Conservation (phyloP, 2,888 invertebrate genomes). For the Tholera decimalis region DNA sequence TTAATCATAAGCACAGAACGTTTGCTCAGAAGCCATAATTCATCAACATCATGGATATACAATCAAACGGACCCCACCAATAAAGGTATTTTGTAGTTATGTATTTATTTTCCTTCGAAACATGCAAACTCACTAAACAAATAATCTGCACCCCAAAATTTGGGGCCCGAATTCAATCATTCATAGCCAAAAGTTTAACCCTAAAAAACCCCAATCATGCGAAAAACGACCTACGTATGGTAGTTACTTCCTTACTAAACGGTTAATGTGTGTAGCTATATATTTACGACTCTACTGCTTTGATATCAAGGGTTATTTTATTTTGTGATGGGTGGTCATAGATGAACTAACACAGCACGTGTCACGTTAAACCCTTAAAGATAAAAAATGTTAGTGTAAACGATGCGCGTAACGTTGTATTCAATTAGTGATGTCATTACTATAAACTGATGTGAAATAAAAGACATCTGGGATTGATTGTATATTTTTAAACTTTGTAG, state of each 20-base stretch:
- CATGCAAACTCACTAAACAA: conserved; percentile 52
- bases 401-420: conserved; percentile 73
- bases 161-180: conserved; percentile 63
- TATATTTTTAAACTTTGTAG: conserved; percentile 5
- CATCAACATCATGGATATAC: too few species aligned
- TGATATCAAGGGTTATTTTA: conserved; percentile 58
- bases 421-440: conserved; percentile 62
- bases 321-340: conserved; percentile 57
- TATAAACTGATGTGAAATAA: conserved; percentile 48
- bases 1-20: not conserved
- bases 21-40: not conserved
- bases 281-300: conserved; percentile 56
- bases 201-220: conserved; percentile 85
- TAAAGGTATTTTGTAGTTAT: conserved; percentile 3
- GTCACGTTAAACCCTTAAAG: conserved; percentile 71
- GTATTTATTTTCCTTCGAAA: conserved; percentile 29
- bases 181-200: conserved; percentile 71
- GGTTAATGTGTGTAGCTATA: conserved; percentile 74
- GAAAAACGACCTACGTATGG: conserved; percentile 83
- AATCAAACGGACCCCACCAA: not conserved
- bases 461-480: conserved; percentile 17
- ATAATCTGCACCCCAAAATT: conserved; percentile 50
- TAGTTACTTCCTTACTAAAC: conserved; percentile 83
- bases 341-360: conserved; percentile 73
- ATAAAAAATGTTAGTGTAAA: conserved; percentile 74